These are phyloP conservation scores for Otolemur crassicaudatus DNA, from an alignment of 2,797 vertebrate species.

Conservation along the genomic window DNA sequence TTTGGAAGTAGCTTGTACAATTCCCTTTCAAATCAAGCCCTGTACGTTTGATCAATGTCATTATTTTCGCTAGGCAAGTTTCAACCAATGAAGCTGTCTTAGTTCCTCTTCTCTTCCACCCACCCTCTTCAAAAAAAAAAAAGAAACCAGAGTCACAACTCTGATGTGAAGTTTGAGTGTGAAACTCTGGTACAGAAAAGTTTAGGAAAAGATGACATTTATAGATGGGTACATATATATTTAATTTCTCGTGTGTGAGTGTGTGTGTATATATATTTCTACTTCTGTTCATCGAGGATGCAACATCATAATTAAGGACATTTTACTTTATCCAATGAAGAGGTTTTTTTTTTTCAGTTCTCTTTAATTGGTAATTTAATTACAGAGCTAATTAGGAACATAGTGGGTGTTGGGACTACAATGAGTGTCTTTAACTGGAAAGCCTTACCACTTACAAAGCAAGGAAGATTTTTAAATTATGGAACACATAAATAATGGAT, in stretches of 20 bases:
- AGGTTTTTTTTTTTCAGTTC: slow-evolving; percentile 68
- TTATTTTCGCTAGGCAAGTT: slow-evolving; percentile 68
- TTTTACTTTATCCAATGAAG: slow-evolving; percentile 77
- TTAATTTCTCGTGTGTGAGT: slow-evolving; percentile 66
- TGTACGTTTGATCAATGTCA: slow-evolving; percentile 61
- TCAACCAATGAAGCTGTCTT: slow-evolving; percentile 65
- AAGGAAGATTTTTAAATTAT: slow-evolving; percentile 66
- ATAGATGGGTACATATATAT: slow-evolving; percentile 75
- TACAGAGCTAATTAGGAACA: slow-evolving; percentile 81
- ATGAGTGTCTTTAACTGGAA: slow-evolving; percentile 79
- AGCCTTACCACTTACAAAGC: slow-evolving; percentile 75
- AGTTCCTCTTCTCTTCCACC: slow-evolving; percentile 13
- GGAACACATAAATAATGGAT: slow-evolving; percentile 77
- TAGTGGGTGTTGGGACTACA: slow-evolving; percentile 79
- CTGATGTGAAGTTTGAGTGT: slow-evolving; percentile 54
- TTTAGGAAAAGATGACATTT: slow-evolving; percentile 80
- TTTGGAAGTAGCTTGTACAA: slow-evolving; percentile 63
- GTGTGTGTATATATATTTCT: slow-evolving; percentile 67
- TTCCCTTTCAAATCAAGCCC: slow-evolving; percentile 63
- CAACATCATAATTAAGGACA: slow-evolving; percentile 79
- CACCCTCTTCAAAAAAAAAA: slow-evolving; percentile 50
- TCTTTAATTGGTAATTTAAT: slow-evolving; percentile 82
- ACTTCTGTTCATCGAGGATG: slow-evolving; percentile 74
- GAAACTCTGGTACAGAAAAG: slow-evolving; percentile 61
- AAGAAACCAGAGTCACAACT: slow-evolving; percentile 52